Conservation (phyloP, 2,113 vertebrate genomes). For the Lonchura striata region DNA sequence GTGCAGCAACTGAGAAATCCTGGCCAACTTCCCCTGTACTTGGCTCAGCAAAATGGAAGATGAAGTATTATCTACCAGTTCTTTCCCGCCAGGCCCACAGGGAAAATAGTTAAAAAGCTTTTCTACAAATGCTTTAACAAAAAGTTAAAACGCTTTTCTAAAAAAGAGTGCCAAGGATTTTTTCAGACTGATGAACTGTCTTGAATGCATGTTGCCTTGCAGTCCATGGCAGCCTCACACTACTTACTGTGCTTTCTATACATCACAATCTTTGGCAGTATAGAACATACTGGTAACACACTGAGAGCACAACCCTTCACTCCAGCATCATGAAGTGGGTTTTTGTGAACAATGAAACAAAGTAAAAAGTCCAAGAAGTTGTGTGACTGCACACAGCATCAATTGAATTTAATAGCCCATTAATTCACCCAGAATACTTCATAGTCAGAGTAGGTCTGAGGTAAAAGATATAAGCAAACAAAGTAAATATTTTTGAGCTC, state of each 20-base stretch:
- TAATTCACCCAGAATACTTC: background rate
- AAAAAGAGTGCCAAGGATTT: background rate
- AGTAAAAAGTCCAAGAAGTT: background rate
- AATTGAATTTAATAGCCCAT: background rate
- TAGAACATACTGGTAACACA: background rate
- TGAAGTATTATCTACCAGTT: background rate
- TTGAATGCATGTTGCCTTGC: background rate
- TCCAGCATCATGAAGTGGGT: background rate
- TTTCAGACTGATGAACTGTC: constrained; percentile 24
- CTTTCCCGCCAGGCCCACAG: background rate
- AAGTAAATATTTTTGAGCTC: background rate
- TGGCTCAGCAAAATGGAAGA: background rate
- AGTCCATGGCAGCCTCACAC: background rate
- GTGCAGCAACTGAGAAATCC: background rate
- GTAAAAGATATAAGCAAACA: background rate
- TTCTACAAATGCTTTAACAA: background rate
- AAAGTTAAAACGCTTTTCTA: background rate
- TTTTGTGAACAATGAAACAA: background rate
- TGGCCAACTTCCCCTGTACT: background rate
- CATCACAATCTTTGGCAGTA: background rate
- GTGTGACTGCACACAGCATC: background rate
- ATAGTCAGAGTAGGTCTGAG: background rate
- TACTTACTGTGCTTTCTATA: background rate
- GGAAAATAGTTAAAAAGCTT: background rate
- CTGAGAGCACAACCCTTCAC: background rate